Base-by-base conservation (phyloP, 2,797 vertebrate genomes). In the Paedocypris micromegethes region DNA sequence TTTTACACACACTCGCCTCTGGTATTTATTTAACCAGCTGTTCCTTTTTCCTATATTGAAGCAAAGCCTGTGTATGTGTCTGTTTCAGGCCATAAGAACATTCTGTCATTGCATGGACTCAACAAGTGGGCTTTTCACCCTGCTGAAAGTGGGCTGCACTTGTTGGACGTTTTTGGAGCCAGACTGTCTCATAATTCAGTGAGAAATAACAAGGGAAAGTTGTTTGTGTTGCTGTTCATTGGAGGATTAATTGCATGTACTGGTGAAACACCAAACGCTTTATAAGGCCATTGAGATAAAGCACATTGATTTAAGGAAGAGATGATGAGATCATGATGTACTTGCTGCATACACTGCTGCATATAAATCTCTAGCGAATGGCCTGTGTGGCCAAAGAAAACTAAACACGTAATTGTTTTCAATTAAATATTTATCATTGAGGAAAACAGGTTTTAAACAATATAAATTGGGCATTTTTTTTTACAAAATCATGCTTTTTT, bases 11-110 rank as follows among this genome's bases (percentile, higher is more conserved):
- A 81, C 82, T 85, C 83, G 70, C 76, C 75, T 77, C 80, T 84
- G 61, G 63, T 77, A 88, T 90, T 90, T 92, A 86, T 90, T 90
- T 91, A 90, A 87, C 84, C 89, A 91, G 88, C 86, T 92, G 89
- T 88, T 90, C 84, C 87, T 85, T 86, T 86, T 87, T 86, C 87
- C 77, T 80, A 70, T 79, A 81, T 77, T 86, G 86, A 91, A 88
- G 86, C 84, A 86, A 85, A 87, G 83, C 76, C 78, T 76, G 41
- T 74, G 63, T 70, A 68, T 48, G 66, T 44, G 73, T 75, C 72
- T 61, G 9, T 50, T 49, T 54, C 60, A 39, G 38, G 57, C 66
- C 77, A 72, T 69, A 81, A 84, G 82, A 84, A 83, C 82, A 85
- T 86, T 86, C 82, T 84, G 84, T 83, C 87, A 81, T 72, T 55